Evolutionary conservation across 2,888 invertebrate species (phyloP).

Genomic region (Melinaea marsaeus): DNA sequence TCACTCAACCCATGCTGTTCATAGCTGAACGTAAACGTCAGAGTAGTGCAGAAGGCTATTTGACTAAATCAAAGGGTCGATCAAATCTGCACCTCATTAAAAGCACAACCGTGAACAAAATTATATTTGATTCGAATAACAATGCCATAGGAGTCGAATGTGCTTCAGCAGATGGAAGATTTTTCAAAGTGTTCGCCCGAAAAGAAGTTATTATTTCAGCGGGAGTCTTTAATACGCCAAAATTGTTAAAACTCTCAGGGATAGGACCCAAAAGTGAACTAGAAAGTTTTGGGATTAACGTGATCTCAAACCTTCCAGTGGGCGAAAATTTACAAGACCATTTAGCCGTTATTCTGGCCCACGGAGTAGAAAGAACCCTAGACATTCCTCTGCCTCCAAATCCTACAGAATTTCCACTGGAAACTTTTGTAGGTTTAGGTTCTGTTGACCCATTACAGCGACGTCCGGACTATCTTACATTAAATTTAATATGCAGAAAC

Average conservation of each 20-base stretch:
- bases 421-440: constrained; percentile 52
- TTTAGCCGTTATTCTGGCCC: constrained; percentile 41
- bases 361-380: constrained; percentile 33
- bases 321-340: constrained; percentile 69
- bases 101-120: constrained; percentile 61
- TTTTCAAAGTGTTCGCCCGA: constrained; percentile 41
- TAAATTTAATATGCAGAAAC: constrained; percentile 31
- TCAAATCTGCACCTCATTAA: constrained; percentile 56
- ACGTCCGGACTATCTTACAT: constrained; percentile 53
- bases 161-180: constrained; percentile 38
- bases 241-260: constrained; percentile 69
- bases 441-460: constrained; percentile 76
- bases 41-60: constrained; percentile 69
- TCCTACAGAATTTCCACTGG: constrained; percentile 42
- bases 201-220: constrained; percentile 69
- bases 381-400: constrained; percentile 45
- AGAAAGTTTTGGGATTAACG: constrained; percentile 43
- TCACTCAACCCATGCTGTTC: constrained; percentile 60
- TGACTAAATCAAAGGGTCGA: constrained; percentile 46
- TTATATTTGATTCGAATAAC: constrained; percentile 66
- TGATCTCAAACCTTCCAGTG: constrained; percentile 59
- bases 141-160: constrained; percentile 63
- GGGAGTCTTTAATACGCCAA: constrained; percentile 66
- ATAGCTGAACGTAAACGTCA: constrained; percentile 62
- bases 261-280: constrained; percentile 62